Evolutionary conservation across 1,140 invertebrate species (phyloP), one percentile per base, ranked within the genome.

Genomic region (Drosophila trapezifrons): DNA sequence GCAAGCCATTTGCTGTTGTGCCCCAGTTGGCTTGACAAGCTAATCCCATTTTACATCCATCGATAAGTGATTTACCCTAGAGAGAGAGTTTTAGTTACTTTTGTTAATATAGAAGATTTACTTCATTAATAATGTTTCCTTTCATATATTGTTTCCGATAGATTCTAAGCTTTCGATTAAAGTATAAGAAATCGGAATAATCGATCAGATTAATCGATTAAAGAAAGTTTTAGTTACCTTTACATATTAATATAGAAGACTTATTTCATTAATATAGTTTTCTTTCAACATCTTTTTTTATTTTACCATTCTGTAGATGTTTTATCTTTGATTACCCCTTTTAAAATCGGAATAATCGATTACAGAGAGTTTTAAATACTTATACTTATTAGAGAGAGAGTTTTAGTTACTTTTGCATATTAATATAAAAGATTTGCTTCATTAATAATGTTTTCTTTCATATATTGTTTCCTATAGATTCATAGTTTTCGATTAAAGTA

Each of bases 11-110:
- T 51, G 43, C 15, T 32, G 59, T 42, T 42, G 29, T 52, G 45
- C 59, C 59, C 59, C 38, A 65, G 64, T 64, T 67, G 22, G 32
- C 59, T n/a, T 27, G 32, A 20, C 22, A 18, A 45, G 29, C 40
- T 32, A 12, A 40, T 64, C 13, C 58, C 42, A 27, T 38, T 62
- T 55, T 25, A 20, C 13, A n/a, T 27, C 9, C 25, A 42, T 59
- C 35, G 37, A 64, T 42, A 59, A 42, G 18, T 42, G 13, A 35
- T 40, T 38, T 42, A 42, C 15, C 4, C 2, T 2, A 15, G 17
- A 22, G 17, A 22, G 55, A 32, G 38, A 59, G 51, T 5, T 62
- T 55, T 12, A 27, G 29, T 17, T 35, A 10, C 7, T 37, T 22
- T 22, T 13, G 12, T 32, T 18, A 18, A 52, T 43, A 32, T 51